Evolutionary conservation across 2,113 vertebrate genomes (phyloP).

Genomic region (Zosterops lateralis): DNA sequence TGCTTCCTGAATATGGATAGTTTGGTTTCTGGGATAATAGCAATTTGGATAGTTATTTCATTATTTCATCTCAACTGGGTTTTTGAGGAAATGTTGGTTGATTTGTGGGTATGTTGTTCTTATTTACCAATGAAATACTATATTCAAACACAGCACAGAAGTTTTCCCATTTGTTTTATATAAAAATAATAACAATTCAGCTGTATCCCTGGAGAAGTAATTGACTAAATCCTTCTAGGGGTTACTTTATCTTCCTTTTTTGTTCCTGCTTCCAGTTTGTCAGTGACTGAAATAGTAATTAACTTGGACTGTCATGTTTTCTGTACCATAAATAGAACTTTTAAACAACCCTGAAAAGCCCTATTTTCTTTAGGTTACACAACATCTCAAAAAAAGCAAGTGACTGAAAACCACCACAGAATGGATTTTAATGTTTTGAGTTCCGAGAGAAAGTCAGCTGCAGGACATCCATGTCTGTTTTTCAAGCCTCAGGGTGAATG

Average conservation of each 20-base stretch:
- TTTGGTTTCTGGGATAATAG: slow-evolving; percentile 13
- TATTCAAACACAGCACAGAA: background rate
- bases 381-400: slow-evolving; percentile 10
- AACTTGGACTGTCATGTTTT: slow-evolving; percentile 13
- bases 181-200: background rate
- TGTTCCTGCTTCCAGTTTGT: background rate
- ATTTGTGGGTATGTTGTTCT: slow-evolving; percentile 28
- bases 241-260: background rate
- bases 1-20: background rate
- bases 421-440: background rate
- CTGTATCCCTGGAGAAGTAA: background rate
- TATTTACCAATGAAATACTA: slow-evolving; percentile 34
- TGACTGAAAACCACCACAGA: background rate
- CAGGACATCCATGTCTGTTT: background rate
- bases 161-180: background rate
- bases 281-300: slow-evolving; percentile 36
- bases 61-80: slow-evolving; percentile 23
- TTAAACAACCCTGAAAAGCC: slow-evolving; percentile 10
- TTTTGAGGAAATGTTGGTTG: slow-evolving; percentile 41
- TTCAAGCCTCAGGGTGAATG: background rate
- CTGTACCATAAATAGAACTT: slow-evolving; percentile 27
- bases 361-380: slow-evolving; percentile 36
- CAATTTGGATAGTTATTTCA: slow-evolving; percentile 23
- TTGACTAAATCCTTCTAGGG: background rate
- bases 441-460: background rate